Conservation (phyloP, 1,140 invertebrate genomes). For the Euura lappo region DNA sequence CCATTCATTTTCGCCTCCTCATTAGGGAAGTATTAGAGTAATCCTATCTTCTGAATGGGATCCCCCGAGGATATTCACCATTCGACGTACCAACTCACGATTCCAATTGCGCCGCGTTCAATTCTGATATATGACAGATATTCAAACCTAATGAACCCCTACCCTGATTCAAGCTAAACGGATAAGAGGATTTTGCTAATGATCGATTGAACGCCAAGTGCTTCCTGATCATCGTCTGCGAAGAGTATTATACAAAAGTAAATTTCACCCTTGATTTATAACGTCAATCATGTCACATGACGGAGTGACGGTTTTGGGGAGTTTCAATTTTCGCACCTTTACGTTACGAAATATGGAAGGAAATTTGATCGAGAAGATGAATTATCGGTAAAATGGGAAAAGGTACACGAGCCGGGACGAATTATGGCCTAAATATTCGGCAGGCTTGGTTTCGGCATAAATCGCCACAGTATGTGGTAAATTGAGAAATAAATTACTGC, state of each 20-base stretch:
- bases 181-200: background rate
- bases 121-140: background rate
- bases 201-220: background rate
- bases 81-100: background rate
- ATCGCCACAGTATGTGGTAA: conserved; percentile 2
- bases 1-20: background rate
- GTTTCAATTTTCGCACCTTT: too few species aligned
- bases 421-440: conserved; percentile 5
- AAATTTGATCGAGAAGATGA: background rate
- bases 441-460: background rate
- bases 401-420: background rate
- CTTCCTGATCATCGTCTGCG: too few species aligned
- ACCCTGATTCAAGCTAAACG: background rate
- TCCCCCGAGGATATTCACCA: background rate
- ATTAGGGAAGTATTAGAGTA: background rate
- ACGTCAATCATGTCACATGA: too few species aligned
- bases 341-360: too few species aligned
- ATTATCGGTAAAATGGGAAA: background rate
- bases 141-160: background rate
- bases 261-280: too few species aligned
- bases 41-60: background rate
- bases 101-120: background rate
- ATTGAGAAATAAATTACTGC: background rate
- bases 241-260: too few species aligned
- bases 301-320: too few species aligned